These are phyloP conservation scores for Onychomys leucogaster DNA, from an alignment of 2,797 vertebrate genomes.

Conservation along the genomic window DNA sequence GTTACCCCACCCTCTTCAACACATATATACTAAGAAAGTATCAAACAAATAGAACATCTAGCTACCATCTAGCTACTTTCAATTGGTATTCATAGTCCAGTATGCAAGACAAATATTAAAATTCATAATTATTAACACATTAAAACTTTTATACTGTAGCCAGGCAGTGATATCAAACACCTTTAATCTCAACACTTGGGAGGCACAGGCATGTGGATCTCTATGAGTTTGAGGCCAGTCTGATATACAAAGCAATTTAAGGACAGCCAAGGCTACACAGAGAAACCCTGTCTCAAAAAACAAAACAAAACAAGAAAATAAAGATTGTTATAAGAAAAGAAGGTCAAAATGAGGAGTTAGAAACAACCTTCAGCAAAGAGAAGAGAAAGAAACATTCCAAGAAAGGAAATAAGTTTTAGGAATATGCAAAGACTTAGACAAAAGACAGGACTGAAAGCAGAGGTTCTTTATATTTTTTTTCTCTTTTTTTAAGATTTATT, in stretches of 20 bases:
- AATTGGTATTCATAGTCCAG: background rate
- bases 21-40: background rate
- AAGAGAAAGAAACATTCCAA: background rate
- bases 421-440: background rate
- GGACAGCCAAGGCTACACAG: background rate
- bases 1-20: rapidly evolving
- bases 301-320: background rate
- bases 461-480: too few relatives aligned
- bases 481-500: too few relatives aligned
- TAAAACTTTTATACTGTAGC: background rate
- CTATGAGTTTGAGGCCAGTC: background rate
- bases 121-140: background rate
- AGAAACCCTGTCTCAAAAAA: background rate
- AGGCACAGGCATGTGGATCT: background rate
- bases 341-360: background rate
- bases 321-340: background rate
- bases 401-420: background rate
- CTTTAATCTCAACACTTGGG: background rate
- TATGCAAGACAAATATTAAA: background rate
- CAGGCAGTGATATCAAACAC: background rate
- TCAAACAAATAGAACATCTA: background rate
- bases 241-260: background rate
- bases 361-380: too few relatives aligned
- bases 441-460: background rate
- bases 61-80: background rate